phyloP scores from a whole-genome alignment of 53 echinoderm and acorn worm genomes.

The Stichopus horrens region DNA sequence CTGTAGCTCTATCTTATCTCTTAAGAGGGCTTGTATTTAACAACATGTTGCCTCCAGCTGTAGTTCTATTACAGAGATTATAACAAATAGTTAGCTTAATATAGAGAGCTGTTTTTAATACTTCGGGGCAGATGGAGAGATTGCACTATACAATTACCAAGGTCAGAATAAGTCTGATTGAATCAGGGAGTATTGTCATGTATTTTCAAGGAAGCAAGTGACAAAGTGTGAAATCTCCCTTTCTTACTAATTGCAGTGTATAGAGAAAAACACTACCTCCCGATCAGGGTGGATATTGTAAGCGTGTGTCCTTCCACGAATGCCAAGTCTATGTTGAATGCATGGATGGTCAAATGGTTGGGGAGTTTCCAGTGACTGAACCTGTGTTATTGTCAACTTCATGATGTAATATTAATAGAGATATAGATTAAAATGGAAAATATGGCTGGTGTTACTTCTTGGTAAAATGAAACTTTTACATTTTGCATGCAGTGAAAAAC shows the following conservation, averaged over 20 bases:
- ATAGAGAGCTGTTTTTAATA: slow-evolving; percentile 35
- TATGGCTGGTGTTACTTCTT: neutral
- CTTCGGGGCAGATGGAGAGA: slow-evolving; percentile 28
- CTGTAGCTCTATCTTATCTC: neutral
- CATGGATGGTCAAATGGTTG: neutral
- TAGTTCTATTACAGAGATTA: slow-evolving; percentile 34
- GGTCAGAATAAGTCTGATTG: slow-evolving; percentile 28
- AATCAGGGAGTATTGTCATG: slow-evolving; percentile 4
- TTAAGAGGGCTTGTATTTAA: slow-evolving; percentile 19
- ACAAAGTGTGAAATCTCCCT: slow-evolving; percentile 29
- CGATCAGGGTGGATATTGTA: neutral
- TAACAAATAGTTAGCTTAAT: slow-evolving; percentile 34
- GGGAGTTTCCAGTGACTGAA: neutral
- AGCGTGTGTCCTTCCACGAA: neutral
- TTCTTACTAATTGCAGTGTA: slow-evolving; percentile 15
- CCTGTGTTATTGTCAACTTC: neutral
- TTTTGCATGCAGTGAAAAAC: no score
- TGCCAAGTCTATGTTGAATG: neutral
- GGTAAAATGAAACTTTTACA: no score
- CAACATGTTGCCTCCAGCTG: slow-evolving; percentile 25
- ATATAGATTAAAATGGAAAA: neutral
- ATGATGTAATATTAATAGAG: neutral
- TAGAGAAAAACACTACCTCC: neutral
- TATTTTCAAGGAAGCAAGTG: neutral
- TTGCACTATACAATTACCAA: slow-evolving; percentile 41